These are phyloP conservation scores for Acanthosepion esculentum DNA, from an alignment of 2,888 invertebrate genomes.

Conservation along the genomic window DNA sequence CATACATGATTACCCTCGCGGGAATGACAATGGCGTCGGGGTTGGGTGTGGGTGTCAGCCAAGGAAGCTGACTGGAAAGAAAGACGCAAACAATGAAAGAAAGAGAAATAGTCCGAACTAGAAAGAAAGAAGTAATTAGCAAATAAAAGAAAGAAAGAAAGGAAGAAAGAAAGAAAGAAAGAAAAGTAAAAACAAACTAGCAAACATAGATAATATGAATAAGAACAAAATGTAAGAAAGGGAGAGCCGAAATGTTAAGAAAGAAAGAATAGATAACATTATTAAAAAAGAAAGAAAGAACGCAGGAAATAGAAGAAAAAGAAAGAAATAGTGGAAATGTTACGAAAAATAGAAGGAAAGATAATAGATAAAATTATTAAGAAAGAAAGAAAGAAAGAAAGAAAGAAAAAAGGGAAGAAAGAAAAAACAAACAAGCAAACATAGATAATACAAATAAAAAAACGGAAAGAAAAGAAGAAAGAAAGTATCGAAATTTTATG, in stretches of 20 bases:
- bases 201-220: too few species aligned
- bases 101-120: too few species aligned
- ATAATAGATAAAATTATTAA: not conserved
- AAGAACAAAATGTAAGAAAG: too few species aligned
- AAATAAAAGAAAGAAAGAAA: too few species aligned
- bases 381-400: not conserved
- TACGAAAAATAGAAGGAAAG: not conserved
- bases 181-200: too few species aligned
- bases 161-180: too few species aligned
- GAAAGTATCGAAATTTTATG: too few species aligned
- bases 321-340: not conserved
- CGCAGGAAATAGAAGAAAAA: not conserved
- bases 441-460: too few species aligned
- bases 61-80: not conserved
- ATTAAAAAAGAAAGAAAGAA: not conserved
- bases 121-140: too few species aligned
- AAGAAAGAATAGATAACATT: not conserved
- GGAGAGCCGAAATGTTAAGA: not conserved
- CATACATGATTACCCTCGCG: not conserved
- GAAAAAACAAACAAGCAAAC: too few species aligned
- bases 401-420: not conserved
- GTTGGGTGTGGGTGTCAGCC: not conserved
- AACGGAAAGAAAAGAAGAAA: not conserved
- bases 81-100: not conserved
- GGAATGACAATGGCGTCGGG: accelerated